phyloP scores from a whole-genome alignment of 1,140 invertebrate species.

The Trichonephila inaurata region DNA sequence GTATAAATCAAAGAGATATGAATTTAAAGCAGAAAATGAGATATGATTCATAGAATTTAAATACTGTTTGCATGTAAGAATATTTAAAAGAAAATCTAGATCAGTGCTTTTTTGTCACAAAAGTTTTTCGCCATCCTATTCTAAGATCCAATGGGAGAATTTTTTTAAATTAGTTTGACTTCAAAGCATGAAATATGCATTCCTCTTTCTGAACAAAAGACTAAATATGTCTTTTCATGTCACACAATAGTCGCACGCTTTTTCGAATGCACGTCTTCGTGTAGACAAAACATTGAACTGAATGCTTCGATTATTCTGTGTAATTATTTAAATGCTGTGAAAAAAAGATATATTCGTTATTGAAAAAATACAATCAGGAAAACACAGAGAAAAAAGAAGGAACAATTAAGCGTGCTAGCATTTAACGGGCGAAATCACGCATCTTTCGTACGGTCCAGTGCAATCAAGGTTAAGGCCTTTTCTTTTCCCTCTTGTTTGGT shows the following conservation, averaged over 20 bases:
- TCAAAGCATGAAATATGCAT: background rate
- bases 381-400: background rate
- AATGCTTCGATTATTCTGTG: background rate
- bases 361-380: conserved; percentile 1
- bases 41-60: too few relatives aligned
- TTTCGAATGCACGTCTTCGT: background rate
- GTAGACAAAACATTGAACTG: conserved; percentile 4
- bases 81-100: too few relatives aligned
- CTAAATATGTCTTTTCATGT: background rate
- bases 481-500: conserved; percentile 52
- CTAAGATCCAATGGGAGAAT: background rate
- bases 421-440: conserved; percentile 34
- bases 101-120: too few relatives aligned
- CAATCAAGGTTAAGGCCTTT: conserved; percentile 67
- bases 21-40: too few relatives aligned
- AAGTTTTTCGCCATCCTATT: too few relatives aligned
- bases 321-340: conserved; percentile 16
- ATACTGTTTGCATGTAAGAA: too few relatives aligned
- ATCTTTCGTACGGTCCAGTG: conserved; percentile 64
- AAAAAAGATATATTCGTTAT: background rate
- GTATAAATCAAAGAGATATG: too few relatives aligned
- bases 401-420: conserved; percentile 19
- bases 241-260: background rate
- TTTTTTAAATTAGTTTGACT: background rate
- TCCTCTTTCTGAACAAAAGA: background rate